Evolutionary conservation across 2,888 invertebrate species (phyloP), one percentile per base, ranked within the genome.

Genomic region (Selenia dentaria): DNA sequence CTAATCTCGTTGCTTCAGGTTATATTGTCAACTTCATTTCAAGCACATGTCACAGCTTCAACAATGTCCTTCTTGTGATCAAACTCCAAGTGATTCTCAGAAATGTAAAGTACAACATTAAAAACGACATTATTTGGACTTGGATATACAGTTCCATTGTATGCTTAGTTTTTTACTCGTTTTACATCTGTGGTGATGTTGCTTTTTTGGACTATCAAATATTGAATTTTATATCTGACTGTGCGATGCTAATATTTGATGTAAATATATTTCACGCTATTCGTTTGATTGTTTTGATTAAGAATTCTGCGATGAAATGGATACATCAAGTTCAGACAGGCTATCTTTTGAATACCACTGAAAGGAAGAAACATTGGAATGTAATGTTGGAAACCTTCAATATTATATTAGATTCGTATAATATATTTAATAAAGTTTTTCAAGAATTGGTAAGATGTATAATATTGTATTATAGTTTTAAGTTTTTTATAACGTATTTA

Each of bases 301-400:
- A 12, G 2, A 24, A 9, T 0, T 32, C 27, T 2, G 22, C 42
- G 5, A 6, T 9, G 6, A 11, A 9, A 14, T 48, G 41, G 47
- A 38, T 33, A 0, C 4, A 28, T n/a, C 13, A 33, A 24, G 5
- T 42, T 2, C 8, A 42, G 22, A n/a, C 2, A 8, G 22, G 2
- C 6, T 4, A 8, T 8, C 8, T 6, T 5, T 11, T 2, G 33
- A 36, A 25, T 26, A 27, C 3, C 36, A 26, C 3, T 1, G 16
- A 3, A 22, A 13, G 1, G 16, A 11, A 20, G n/a, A 33, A 10
- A 6, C 33, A 37, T 28, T 42, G 41, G 41, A 41, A 37, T 20
- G 37, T 25, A 13, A 42, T 48, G 33, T 41, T 48, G 9, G 25
- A 48, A 13, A 31, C 33, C 1, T 48, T 29, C 3, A 16, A 12